Evolutionary conservation across 2,113 vertebrate genomes (phyloP), one percentile per base, ranked within the genome.

Genomic region (Agapornis roseicollis): DNA sequence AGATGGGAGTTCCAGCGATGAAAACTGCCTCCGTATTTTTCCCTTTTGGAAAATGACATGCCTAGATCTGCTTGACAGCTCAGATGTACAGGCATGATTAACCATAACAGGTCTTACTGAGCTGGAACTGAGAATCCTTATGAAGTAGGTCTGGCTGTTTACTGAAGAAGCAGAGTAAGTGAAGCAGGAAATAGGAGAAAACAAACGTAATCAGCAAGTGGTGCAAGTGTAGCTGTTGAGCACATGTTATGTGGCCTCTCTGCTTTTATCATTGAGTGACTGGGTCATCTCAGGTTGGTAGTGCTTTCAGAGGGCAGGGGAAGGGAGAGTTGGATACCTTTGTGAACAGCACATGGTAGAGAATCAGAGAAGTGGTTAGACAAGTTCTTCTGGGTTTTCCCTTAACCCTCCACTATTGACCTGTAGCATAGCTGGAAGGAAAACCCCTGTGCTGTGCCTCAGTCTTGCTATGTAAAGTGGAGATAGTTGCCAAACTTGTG

Each of bases 1-100:
- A 80, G 66, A 58, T 80, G 71, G 79, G 61, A 91, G 42, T 85
- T 94, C 39, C 72, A 83, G 65, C 91, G 90, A 56, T 82, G 92
- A 33, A 81, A 91, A 72, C 68, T 82, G 65, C 64, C 76, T 89
- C 80, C 31, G 3, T 46, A 47, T 33, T 88, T 85, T 87, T 80
- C 33, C 20, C 44, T 81, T 71, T 56, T 61, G 77, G 82, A 93
- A 94, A 72, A 91, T 29, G 82, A 83, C 50, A 53, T 80, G 77
- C 73, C 64, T 60, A 44, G 39, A 31, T 89, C 49, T 56, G 55
- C 80, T 80, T 80, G 88, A 78, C 68, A 74, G 85, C 79, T 85
- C 55, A 83, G 94, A 71, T 83, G 68, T 63, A 8, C 65, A 35
- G 91, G n/a, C 19, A 3, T 11, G 79, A 80, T 87, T 50, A 86